phyloP scores from a whole-genome alignment of 2,888 invertebrate genomes.

The Chydorus sphaericus region DNA sequence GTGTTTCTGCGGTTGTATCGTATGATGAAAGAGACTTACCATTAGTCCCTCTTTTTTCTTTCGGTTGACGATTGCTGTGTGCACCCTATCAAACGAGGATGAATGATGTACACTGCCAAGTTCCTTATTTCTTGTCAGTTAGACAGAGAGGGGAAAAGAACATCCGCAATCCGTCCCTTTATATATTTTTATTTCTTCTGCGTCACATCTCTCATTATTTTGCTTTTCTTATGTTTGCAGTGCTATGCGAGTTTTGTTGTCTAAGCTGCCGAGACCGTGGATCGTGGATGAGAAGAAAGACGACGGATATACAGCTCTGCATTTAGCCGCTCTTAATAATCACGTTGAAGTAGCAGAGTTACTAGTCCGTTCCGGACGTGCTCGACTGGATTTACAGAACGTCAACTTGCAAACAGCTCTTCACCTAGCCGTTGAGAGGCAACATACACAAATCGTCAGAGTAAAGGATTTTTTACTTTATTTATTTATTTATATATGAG shows the following conservation, averaged over 20 bases:
- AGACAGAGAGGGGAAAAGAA: no score
- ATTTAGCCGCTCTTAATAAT: conserved; percentile 89
- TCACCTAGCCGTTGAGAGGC: conserved; percentile 89
- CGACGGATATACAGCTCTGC: conserved; percentile 92
- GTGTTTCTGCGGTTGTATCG: no score
- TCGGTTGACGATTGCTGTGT: no score
- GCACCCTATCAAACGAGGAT: no score
- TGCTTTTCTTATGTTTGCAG: conserved; percentile 38
- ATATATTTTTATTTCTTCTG: not conserved
- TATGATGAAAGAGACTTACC: no score
- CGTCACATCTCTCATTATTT: not conserved
- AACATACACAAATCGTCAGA: conserved; percentile 94
- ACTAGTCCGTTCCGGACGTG: conserved; percentile 71
- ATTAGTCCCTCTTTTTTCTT: no score
- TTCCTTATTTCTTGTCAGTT: no score
- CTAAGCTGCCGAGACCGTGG: conserved; percentile 87
- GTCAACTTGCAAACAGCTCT: conserved; percentile 78
- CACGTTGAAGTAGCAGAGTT: conserved; percentile 91
- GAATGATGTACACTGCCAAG: no score
- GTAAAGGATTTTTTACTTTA: conserved; percentile 31
- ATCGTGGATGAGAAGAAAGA: conserved; percentile 98
- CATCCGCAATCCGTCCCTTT: not conserved
- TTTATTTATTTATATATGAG: not conserved
- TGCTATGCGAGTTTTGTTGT: conserved; percentile 87
- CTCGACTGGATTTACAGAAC: conserved; percentile 89